phyloP scores from a whole-genome alignment of 2,797 vertebrate genomes.

The Chanos chanos region DNA sequence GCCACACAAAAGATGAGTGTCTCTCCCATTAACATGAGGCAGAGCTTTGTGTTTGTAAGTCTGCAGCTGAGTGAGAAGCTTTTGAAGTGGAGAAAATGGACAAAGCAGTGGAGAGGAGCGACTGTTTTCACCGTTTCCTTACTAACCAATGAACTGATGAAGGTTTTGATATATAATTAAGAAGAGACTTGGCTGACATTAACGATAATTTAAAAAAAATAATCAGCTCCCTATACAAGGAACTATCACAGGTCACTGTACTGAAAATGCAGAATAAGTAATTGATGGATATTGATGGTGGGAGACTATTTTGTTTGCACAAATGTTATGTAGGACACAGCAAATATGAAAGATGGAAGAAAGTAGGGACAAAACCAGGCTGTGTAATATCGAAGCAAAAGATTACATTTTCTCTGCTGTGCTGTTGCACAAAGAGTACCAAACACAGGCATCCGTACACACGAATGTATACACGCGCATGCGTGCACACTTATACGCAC shows the following conservation, averaged over 20 bases:
- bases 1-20: constrained; percentile 19
- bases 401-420: too few relatives aligned
- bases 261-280: too few relatives aligned
- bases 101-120: constrained; percentile 33
- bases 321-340: too few relatives aligned
- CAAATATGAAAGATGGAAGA: too few relatives aligned
- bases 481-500: background rate
- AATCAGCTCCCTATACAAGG: too few relatives aligned
- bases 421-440: background rate
- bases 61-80: background rate
- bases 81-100: background rate
- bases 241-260: too few relatives aligned
- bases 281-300: too few relatives aligned
- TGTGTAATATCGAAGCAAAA: too few relatives aligned
- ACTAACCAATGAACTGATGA: constrained; percentile 31
- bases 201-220: too few relatives aligned
- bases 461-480: background rate
- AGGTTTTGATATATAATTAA: constrained; percentile 31
- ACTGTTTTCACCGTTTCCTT: constrained; percentile 27
- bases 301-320: too few relatives aligned
- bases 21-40: constrained; percentile 27
- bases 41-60: constrained; percentile 8
- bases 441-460: background rate
- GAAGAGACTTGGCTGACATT: too few relatives aligned
- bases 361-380: too few relatives aligned